Base-by-base conservation (phyloP, 2,888 invertebrate species). In the Acanthacorydalis orientalis region DNA sequence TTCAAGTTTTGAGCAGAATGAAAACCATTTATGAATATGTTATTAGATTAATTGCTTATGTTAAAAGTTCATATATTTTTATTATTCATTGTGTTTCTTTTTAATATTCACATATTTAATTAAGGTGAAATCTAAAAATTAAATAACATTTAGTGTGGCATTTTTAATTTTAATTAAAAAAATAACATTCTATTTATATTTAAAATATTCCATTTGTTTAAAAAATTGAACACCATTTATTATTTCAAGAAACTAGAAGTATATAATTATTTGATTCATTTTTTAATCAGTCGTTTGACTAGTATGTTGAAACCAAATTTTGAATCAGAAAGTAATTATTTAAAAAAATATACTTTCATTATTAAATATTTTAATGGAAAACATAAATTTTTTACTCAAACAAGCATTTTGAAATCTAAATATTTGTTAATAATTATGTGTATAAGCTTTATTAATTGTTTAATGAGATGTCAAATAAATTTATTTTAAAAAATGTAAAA, bases 401-500 rank as follows among this genome's bases (percentile, higher is more conserved):
- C 23, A 23, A 23, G 23, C 23, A 23, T 23, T 23, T 23, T 23
- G 23, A 23, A 12, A 15, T 23, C 23, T 42, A 46, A 32, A 39
- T 46, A 38, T 46, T 46, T 46, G 46, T 46, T 46, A 46, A 46
- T 39, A 46, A 46, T 46, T 46, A 46, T 46, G 39, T 46, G 34
- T 46, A 46, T 34, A 34, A 32, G 46, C 46, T 46, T 46, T 46
- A 46, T 46, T 46, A 46, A 46, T 46, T 46, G 46, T 46, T 46
- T 46, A 46, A 46, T 31, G 34, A 46, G 46, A 46, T 46, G 46
- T 46, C 46, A 46, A 46, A 46, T 38, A 39, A 46, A 34, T 46
- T 46, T 46, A 46, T 46, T 46, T 38, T 38, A 46, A 46, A 46
- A 37, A 31, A 31, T 46, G 37, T 37, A 14, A 37, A 37, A n/a